Base-by-base conservation (phyloP, 92 coral and sea anemone genomes). In the Porites rus region DNA sequence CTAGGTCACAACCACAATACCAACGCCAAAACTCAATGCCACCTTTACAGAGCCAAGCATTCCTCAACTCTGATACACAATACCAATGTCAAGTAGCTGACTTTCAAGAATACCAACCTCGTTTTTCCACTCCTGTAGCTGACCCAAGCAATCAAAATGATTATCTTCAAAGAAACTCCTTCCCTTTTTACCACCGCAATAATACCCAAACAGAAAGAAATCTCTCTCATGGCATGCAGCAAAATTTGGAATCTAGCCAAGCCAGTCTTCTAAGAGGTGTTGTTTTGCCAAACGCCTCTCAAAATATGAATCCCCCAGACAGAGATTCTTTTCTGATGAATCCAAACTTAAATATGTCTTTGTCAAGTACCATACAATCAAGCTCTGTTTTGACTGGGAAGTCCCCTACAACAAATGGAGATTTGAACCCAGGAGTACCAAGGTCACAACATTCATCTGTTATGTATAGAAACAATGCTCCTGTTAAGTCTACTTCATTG, bases 11-110 rank as follows among this genome's bases (percentile, higher is more conserved):
- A 70, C 31, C 88, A 18, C 83, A 73, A 14, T 93, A 90, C 75
- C 94, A 90, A 59, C 91, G 98, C 38, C 98, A 94, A 72, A 89
- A 77, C 72, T 94, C 98, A 8, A 91, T 93, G 96, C 98, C 98
- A 1, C 83, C 88, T 9, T 75, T 85, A 54, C 88, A 75, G 69
- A 65, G 60, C 19, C 88, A 85, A 21, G 10, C 83, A 66, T 85
- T 76, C 43, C 59, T 68, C 54, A 77, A 69, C 77, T 46, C 83
- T 20, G 77, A 85, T 65, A 72, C 80, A 54, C 88, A 53, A 53
- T 85, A 66, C 43, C 88, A 75, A 17, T 82, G 52, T 74, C 81
- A 85, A 68, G 76, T 68, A 4, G 43, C 76, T 28, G 68, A 58
- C 20, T 85, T 65, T 63, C 88, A 75, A 56, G 82, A 72, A 66